These are phyloP conservation scores for Littorina saxatilis DNA, from an alignment of 1,140 invertebrate genomes.

Conservation along the genomic window DNA sequence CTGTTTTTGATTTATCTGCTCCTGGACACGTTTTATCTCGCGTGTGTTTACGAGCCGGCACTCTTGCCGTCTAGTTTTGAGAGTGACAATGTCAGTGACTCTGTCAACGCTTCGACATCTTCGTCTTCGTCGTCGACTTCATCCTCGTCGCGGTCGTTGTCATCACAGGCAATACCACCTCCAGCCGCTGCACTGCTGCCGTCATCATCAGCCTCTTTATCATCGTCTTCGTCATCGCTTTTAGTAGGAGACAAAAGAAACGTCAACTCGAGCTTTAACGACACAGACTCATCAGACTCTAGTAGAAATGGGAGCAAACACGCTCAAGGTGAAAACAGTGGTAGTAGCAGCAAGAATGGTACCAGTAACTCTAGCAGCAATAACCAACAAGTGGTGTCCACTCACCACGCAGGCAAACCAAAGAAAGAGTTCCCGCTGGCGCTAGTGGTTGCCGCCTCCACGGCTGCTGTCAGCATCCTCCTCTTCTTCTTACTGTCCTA, in stretches of 20 bases:
- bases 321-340: neutral
- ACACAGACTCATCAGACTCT: neutral
- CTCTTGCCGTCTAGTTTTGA: neutral
- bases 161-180: neutral
- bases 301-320: neutral
- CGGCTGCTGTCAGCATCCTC: constrained; percentile 49
- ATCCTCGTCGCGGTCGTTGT: neutral
- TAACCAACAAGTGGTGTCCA: neutral
- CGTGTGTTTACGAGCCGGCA: constrained; percentile 8
- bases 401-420: neutral
- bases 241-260: neutral
- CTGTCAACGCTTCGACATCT: neutral
- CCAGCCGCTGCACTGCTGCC: neutral
- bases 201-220: too few species aligned
- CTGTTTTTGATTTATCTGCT: neutral
- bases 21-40: neutral
- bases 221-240: neutral
- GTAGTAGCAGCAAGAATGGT: neutral
- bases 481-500: constrained; percentile 52
- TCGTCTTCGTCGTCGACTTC: constrained; percentile 2
- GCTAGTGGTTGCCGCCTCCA: constrained; percentile 46
- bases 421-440: constrained; percentile 46
- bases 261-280: neutral
- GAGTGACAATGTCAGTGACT: neutral
- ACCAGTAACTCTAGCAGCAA: neutral